Percentiles rank a stretch among this genome's conserved stretches.
Conservation (phyloP, 2,113 vertebrate genomes). For the Cettia cetti region DNA sequence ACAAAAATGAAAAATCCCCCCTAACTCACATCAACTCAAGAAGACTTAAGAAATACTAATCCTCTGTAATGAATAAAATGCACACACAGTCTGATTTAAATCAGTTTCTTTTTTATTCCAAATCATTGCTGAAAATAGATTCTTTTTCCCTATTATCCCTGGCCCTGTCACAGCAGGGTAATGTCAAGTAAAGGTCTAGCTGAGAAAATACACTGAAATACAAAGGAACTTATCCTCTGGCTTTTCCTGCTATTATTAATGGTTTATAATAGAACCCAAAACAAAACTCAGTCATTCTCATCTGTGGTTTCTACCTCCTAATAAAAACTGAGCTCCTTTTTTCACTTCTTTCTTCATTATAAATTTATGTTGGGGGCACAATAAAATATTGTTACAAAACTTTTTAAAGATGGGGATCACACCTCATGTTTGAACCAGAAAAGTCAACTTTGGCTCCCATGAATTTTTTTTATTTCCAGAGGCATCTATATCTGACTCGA, state of each 20-base stretch:
- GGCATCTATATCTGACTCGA: neutral
- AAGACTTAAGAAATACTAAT: conserved; percentile 32
- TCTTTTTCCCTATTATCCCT: neutral
- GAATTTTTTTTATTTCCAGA: neutral
- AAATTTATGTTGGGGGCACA: neutral
- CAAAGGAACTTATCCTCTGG: conserved; percentile 58
- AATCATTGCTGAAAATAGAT: conserved; percentile 41
- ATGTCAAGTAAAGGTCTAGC: conserved; percentile 59
- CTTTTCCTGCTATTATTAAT: conserved; percentile 62
- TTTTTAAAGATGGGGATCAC: neutral
- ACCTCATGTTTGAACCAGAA: neutral
- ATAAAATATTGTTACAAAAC: neutral
- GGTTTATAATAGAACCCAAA: conserved; percentile 48
- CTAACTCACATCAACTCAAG: neutral
- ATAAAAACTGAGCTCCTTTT: neutral
- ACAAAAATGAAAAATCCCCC: neutral
- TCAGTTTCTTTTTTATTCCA: conserved; percentile 26
- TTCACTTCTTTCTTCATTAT: neutral
- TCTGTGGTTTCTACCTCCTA: neutral
- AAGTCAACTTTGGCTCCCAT: neutral
- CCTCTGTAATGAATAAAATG: conserved; percentile 18
- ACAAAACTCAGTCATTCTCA: conserved; percentile 11
- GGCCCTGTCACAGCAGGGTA: conserved; percentile 38
- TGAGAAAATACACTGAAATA: conserved; percentile 53
- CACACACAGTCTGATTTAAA: conserved; percentile 33